A percentile compares a stretch with the other conserved stretches of the same genome.
These are phyloP conservation scores for Calliopsis andreniformis DNA, from an alignment of 1,140 invertebrate genomes.

Conservation along the genomic window DNA sequence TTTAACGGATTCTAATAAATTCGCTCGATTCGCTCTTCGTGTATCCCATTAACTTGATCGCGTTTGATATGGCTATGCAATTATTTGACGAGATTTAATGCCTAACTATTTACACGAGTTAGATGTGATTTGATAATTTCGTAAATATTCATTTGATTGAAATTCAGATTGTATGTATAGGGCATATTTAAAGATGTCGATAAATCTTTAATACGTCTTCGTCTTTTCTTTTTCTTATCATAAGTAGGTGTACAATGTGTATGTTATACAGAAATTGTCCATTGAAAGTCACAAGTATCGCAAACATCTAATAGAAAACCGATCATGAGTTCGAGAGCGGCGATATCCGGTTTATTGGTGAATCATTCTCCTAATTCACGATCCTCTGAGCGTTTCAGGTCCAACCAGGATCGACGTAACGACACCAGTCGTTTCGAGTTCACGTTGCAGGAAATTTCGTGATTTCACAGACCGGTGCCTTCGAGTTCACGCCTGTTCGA, in stretches of 20 bases:
- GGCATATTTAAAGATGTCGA: no score
- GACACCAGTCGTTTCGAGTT: background rate
- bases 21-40: background rate
- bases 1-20: constrained; percentile 42
- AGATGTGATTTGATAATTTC: background rate
- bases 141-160: constrained; percentile 8
- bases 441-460: constrained; percentile 1
- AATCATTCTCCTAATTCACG: background rate
- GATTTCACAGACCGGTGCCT: constrained; percentile 10
- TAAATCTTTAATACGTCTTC: no score
- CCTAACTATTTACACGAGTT: no score
- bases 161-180: background rate
- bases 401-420: background rate
- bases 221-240: no score
- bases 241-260: no score
- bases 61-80: constrained; percentile 4
- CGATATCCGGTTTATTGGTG: background rate
- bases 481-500: constrained; percentile 1
- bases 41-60: constrained; percentile 29
- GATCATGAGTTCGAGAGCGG: background rate
- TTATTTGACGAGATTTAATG: constrained; percentile 3
- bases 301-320: no score
- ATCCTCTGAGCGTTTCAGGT: background rate
- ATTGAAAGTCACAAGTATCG: no score
- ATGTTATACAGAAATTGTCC: no score